Evolutionary conservation across 1,140 invertebrate species (phyloP).

Genomic region (Lasaia peninsularis): DNA sequence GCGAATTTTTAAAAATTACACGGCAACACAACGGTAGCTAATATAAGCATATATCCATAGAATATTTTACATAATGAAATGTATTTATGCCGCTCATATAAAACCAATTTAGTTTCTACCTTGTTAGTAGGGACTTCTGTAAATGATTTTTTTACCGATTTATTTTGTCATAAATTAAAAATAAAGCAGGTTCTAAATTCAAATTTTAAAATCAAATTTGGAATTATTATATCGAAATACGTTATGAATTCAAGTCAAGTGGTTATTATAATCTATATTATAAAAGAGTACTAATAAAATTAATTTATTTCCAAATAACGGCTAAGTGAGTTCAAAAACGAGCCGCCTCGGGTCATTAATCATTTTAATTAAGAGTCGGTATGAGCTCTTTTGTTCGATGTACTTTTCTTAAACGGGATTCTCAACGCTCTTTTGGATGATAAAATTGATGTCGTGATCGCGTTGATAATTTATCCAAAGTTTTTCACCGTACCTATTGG

Average conservation of each 20-base stretch:
- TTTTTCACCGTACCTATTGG: constrained; percentile 25
- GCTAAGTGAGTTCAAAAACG: constrained; percentile 61
- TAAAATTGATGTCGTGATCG: constrained; percentile 27
- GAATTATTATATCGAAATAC: constrained; percentile 38
- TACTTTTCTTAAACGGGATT: constrained; percentile 53
- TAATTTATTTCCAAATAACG: constrained; percentile 75
- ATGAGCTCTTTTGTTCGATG: constrained; percentile 64
- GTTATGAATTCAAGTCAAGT: constrained; percentile 37
- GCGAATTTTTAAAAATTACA: constrained; percentile 28
- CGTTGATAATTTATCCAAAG: constrained; percentile 30
- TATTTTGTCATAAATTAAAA: constrained; percentile 64
- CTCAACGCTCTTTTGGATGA: constrained; percentile 35
- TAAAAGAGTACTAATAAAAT: constrained; percentile 72
- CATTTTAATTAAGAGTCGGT: constrained; percentile 75
- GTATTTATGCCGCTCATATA: constrained; percentile 32
- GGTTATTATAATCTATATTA: constrained; percentile 73
- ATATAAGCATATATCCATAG: constrained; percentile 24
- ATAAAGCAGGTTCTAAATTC: constrained; percentile 68
- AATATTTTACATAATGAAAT: constrained; percentile 31
- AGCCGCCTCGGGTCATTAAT: constrained; percentile 67
- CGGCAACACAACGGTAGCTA: constrained; percentile 24
- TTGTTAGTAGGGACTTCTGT: constrained; percentile 54
- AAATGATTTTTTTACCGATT: constrained; percentile 53
- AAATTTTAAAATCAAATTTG: constrained; percentile 69
- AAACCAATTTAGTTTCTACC: constrained; percentile 32